Evolutionary conservation across 2,797 vertebrate genomes (phyloP), one percentile per base, ranked within the genome.

Genomic region (Cirrhinus molitorella): DNA sequence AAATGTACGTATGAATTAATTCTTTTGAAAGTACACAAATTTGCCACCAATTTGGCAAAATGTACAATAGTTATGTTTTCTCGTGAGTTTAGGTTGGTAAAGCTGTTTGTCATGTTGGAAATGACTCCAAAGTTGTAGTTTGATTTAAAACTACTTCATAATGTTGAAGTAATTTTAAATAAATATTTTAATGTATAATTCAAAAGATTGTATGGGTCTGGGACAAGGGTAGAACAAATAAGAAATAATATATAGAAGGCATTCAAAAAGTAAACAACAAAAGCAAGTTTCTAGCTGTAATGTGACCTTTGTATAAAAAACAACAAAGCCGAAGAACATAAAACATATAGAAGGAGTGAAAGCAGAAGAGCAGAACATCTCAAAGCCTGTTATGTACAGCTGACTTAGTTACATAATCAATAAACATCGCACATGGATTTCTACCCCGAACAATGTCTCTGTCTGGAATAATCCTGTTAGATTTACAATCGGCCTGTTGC

Each of bases 361-460:
- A 83, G 88, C 88, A 86, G 83, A 63, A 53, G 66, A 83, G 84
- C 57, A 2, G 51, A 88, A 88, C 31, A 83, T 79, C 83, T 84
- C 78, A 78, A 85, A 83, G 51, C 65, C 79, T 88, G 80, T 79
- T 84, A 71, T 79, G 79, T 45, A 82, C 74, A 85, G 81, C 81
- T 86, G 80, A 86, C 85, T 79, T 51, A 70, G 80, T 86, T 86
- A 85, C 83, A 85, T 85, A 83, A 86, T 86, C 80, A 78, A 78
- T 85, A 85, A 83, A 55, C 40, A 66, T 49, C 11, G 68, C 80
- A 86, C 85, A 86, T 83, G 85, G 85, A 79, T 83, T 83, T 86
- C 70, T 61, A 59, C 53, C 28, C 51, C 14, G 68, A 83, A 67
- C 76, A 37, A 86, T 79, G 61, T 57, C 80, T 83, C 66, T 74